Percentiles rank a stretch among this genome's conserved stretches.
phyloP scores from a whole-genome alignment of 2,113 vertebrate species.

The Chloroceryle aenea region DNA sequence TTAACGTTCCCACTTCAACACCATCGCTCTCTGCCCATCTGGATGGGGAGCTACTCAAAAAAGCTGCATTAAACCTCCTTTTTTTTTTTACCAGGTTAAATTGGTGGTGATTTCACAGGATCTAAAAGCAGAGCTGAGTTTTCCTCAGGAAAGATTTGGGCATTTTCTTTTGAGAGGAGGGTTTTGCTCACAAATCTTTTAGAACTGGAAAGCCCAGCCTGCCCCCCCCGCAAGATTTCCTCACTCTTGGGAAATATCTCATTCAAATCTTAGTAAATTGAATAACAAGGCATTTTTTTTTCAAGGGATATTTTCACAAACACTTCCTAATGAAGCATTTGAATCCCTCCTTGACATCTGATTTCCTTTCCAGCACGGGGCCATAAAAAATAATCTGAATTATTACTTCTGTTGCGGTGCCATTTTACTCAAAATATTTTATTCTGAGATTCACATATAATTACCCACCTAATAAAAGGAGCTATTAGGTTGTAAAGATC shows the following conservation, averaged over 20 bases:
- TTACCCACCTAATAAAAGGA: conserved; percentile 80
- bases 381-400: conserved; percentile 71
- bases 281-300: conserved; percentile 30
- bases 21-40: background rate
- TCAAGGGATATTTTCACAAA: conserved; percentile 46
- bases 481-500: conserved; percentile 80
- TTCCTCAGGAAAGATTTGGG: background rate
- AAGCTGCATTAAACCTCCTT: background rate
- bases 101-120: background rate
- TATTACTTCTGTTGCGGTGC: conserved; percentile 74
- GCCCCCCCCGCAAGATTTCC: background rate
- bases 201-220: background rate
- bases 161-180: background rate
- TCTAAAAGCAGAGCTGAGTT: background rate
- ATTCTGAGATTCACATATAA: conserved; percentile 75
- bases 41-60: background rate
- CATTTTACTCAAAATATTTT: conserved; percentile 78
- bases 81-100: background rate
- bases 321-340: conserved; percentile 65
- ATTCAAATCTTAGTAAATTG: conserved; percentile 37
- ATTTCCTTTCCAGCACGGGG: conserved; percentile 48
- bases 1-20: background rate
- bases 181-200: background rate
- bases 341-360: conserved; percentile 66
- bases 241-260: background rate